Conservation (phyloP, 2,888 invertebrate species). For the Anorthoa munda region DNA sequence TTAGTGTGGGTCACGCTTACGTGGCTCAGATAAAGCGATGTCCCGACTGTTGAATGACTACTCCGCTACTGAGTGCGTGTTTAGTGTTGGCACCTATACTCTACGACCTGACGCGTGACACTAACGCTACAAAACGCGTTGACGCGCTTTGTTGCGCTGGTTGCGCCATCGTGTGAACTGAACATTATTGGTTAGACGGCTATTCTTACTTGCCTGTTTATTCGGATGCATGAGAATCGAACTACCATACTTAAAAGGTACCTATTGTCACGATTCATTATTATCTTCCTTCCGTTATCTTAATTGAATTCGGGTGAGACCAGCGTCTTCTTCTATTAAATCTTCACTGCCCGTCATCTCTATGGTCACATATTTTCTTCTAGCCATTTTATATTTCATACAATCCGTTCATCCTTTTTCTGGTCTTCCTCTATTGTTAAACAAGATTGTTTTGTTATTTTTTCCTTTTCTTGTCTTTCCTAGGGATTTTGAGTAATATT, state of each 20-base stretch:
- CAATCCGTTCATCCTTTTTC: not conserved
- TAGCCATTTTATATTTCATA: not conserved
- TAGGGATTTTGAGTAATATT: no score
- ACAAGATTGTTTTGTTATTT: not conserved
- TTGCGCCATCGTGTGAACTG: slow-evolving; percentile 12
- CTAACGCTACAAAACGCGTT: slow-evolving; percentile 25
- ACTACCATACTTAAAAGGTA: not conserved
- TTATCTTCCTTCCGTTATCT: not conserved
- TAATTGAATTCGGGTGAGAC: not conserved
- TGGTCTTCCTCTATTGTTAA: not conserved
- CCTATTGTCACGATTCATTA: not conserved
- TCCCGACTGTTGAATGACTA: not conserved
- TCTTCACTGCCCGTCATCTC: not conserved
- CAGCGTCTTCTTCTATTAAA: not conserved
- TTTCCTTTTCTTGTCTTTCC: no score
- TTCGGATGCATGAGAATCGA: not conserved
- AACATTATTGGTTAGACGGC: slow-evolving; percentile 12
- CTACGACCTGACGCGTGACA: slow-evolving; percentile 6
- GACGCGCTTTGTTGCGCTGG: slow-evolving; percentile 22
- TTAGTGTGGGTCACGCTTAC: not conserved
- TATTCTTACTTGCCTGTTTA: slow-evolving; percentile 2
- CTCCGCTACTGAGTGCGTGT: slow-evolving; percentile 24
- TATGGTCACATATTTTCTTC: not conserved
- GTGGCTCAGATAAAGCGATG: slow-evolving; percentile 2
- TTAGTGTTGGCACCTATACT: slow-evolving; percentile 35